Conservation (phyloP, 2,113 vertebrate genomes). For the Pygoscelis antarcticus region DNA sequence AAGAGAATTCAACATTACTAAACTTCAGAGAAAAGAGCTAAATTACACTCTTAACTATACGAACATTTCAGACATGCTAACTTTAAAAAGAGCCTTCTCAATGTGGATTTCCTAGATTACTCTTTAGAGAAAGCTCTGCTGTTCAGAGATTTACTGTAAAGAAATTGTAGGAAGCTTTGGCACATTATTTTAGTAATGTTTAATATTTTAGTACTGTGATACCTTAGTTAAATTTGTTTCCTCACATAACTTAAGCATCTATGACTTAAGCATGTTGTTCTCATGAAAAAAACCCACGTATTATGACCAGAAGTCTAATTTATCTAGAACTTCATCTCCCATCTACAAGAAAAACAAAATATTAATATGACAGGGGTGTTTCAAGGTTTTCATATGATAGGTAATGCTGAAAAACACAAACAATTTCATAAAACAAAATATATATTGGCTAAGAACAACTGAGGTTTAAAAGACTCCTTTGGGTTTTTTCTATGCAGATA, state of each 20-base stretch:
- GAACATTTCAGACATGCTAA: not conserved
- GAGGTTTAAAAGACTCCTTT: not conserved
- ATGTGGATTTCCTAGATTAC: not conserved
- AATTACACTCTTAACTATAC: not conserved
- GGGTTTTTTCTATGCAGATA: not conserved
- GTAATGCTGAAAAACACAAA: not conserved
- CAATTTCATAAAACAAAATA: not conserved
- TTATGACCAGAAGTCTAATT: not conserved
- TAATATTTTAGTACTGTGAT: not conserved
- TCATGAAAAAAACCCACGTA: not conserved
- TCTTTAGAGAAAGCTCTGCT: not conserved
- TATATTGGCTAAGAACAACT: not conserved
- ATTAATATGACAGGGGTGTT: not conserved
- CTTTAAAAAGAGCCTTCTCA: not conserved
- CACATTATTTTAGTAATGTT: not conserved
- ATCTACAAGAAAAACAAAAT: not conserved
- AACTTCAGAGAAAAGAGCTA: not conserved
- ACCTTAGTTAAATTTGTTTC: not conserved
- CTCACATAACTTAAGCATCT: not conserved
- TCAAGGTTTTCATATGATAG: not conserved
- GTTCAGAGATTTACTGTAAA: not conserved
- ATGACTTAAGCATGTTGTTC: not conserved
- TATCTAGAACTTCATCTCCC: not conserved
- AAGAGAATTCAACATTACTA: not conserved
- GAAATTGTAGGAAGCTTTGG: not conserved